These are phyloP conservation scores for Hippocampus barbouri DNA, from an alignment of 2,113 vertebrate genomes.

Conservation along the genomic window DNA sequence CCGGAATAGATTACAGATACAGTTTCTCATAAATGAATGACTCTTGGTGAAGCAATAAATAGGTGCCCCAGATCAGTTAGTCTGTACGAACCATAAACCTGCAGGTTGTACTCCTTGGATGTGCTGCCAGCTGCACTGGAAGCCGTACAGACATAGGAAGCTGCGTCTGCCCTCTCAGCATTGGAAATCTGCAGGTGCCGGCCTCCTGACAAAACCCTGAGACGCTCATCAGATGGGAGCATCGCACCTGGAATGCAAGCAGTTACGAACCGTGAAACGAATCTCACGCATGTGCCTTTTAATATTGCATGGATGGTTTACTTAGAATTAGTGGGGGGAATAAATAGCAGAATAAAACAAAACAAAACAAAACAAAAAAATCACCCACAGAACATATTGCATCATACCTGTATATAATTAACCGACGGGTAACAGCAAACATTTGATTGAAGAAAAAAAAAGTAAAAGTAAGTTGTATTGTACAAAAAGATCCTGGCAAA, in stretches of 20 bases:
- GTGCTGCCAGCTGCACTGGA: conserved; percentile 80
- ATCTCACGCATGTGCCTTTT: neutral
- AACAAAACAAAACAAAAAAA: no score
- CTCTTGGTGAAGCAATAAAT: neutral
- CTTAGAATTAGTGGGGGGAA: no score
- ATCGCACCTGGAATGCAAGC: conserved; percentile 68
- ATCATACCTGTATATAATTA: no score
- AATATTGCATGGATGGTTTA: neutral
- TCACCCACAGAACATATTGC: no score
- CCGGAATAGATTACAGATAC: neutral
- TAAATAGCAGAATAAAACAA: no score
- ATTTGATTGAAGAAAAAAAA: no score
- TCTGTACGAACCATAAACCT: conserved; percentile 81
- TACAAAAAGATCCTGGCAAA: neutral
- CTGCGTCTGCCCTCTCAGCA: conserved; percentile 78
- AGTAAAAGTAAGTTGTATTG: no score
- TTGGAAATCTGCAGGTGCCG: conserved; percentile 85
- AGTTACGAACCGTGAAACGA: no score
- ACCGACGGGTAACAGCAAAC: no score
- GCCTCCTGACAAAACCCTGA: conserved; percentile 85
- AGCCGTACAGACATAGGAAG: conserved; percentile 82
- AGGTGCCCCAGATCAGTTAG: neutral
- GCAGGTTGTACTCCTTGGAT: conserved; percentile 83
- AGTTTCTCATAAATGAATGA: neutral
- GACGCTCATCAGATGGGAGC: conserved; percentile 68